Evolutionary conservation across 1,140 invertebrate species (phyloP), one percentile per base, ranked within the genome.

Genomic region (Meloidogyne chitwoodi): DNA sequence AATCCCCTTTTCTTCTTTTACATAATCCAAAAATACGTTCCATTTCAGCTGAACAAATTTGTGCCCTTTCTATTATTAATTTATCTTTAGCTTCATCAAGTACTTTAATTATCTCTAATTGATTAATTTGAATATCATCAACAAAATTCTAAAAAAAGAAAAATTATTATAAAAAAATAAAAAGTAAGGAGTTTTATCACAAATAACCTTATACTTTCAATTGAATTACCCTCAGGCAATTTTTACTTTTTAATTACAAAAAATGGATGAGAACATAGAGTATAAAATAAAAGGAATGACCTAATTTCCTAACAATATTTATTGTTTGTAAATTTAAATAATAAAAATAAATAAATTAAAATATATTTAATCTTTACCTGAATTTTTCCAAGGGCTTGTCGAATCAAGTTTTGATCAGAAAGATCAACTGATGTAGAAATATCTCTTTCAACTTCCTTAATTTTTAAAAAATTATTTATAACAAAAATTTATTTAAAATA

Each of bases 361-460:
- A 44, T 11, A 75, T 6, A 14, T 74, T 16, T 12, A 41, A 11
- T 19, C 6, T 56, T 56, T 22, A 78, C 77, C 77, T 86, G 84
- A 41, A 76, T 64, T 73, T 80, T 76, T 24, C 64, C 61, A 10
- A 76, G 63, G 19, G 68, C 38, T 38, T 84, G 77, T 27, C 84
- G 80, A n/a, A 86, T 73, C 19, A 79, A 27, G 14, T 61, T 26
- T 48, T 77, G 77, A 73, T 84, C 83, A 56, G 78, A 76, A 16
- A 85, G 29, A 68, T 85, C 83, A 24, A 85, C 84, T 56, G 83
- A 87, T 29, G 78, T 56, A n/a, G 77, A 62, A 14, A 80, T 79
- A 62, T 87, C 83, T 16, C 84, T 44, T 75, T 87, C 83, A 0
- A 79, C 72, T 64, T 85, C 84, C 24, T 73, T 41, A 56, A 73